These are phyloP conservation scores for Champsocephalus esox DNA, from an alignment of 2,797 vertebrate genomes.

Conservation along the genomic window DNA sequence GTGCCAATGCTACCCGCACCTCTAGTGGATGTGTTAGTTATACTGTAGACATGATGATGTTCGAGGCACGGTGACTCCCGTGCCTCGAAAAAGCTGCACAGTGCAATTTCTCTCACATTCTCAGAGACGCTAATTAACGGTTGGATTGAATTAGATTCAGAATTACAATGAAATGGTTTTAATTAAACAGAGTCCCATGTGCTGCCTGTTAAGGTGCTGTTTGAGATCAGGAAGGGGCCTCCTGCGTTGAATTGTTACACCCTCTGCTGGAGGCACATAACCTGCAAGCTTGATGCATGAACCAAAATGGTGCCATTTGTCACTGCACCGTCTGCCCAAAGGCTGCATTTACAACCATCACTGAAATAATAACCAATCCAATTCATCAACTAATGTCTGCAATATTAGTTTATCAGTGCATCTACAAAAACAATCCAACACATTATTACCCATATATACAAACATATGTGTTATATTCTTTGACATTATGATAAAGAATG, in stretches of 20 bases:
- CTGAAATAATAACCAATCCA: conserved; percentile 4
- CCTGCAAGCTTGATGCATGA: conserved; percentile 53
- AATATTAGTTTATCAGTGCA: background rate
- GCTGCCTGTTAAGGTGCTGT: conserved; percentile 68
- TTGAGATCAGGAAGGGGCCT: conserved; percentile 57
- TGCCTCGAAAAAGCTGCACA: conserved; percentile 71
- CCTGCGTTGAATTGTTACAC: conserved; percentile 69
- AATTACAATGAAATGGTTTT: conserved; percentile 83
- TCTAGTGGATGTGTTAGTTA: conserved; percentile 70
- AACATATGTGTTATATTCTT: background rate
- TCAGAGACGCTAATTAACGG: conserved; percentile 80
- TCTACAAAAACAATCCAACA: background rate
- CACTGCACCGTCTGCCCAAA: conserved; percentile 6
- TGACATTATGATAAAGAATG: background rate
- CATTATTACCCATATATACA: background rate
- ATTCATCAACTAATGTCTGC: background rate
- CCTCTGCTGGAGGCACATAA: conserved; percentile 75
- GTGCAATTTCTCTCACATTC: conserved; percentile 81
- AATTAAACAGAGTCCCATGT: conserved; percentile 81
- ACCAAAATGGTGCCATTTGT: conserved; percentile 43
- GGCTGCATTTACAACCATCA: conserved; percentile 1
- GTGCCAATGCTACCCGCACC: conserved; percentile 68
- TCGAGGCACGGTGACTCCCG: conserved; percentile 75
- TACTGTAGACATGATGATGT: conserved; percentile 72
- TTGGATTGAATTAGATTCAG: conserved; percentile 81